Percentiles rank a stretch among this genome's conserved stretches.
Evolutionary conservation across 2,888 invertebrate species (phyloP).

Genomic region (Trachelus troglodyta): DNA sequence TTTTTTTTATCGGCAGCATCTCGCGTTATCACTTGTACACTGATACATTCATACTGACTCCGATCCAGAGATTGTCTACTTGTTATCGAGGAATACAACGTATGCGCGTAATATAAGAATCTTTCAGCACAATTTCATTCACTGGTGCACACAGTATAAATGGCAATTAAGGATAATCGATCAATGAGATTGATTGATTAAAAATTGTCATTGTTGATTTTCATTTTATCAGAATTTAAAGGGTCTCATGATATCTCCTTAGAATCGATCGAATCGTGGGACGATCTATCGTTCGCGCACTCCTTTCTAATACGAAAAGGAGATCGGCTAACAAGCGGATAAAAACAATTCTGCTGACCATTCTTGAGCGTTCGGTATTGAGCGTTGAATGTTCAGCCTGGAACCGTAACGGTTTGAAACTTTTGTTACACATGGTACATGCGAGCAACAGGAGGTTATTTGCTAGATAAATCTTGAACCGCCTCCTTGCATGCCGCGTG

Average conservation of each 20-base stretch:
- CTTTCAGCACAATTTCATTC: neutral
- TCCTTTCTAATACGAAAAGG: neutral
- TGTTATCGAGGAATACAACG: neutral
- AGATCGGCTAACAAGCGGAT: neutral
- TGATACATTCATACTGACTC: too few relatives aligned
- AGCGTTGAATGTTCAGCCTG: neutral
- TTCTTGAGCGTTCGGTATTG: neutral
- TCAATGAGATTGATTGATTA: neutral
- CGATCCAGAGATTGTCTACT: neutral
- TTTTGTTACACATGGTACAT: slow-evolving; percentile 44
- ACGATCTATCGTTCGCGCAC: neutral
- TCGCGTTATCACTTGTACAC: too few relatives aligned
- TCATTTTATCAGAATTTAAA: neutral
- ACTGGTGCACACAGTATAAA: neutral
- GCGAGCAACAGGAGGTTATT: slow-evolving; percentile 51
- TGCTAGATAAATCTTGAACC: slow-evolving; percentile 51
- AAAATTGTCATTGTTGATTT: neutral
- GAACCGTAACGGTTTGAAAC: slow-evolving; percentile 26
- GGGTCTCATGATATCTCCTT: neutral
- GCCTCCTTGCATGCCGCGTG: slow-evolving; percentile 51
- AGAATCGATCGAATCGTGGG: neutral
- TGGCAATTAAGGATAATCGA: neutral
- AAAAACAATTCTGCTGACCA: neutral
- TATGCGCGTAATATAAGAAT: too few relatives aligned
- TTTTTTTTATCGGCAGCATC: slow-evolving; percentile 39